phyloP scores from a whole-genome alignment of 2,797 vertebrate genomes.

The Gymnoscopelus microlampas region DNA sequence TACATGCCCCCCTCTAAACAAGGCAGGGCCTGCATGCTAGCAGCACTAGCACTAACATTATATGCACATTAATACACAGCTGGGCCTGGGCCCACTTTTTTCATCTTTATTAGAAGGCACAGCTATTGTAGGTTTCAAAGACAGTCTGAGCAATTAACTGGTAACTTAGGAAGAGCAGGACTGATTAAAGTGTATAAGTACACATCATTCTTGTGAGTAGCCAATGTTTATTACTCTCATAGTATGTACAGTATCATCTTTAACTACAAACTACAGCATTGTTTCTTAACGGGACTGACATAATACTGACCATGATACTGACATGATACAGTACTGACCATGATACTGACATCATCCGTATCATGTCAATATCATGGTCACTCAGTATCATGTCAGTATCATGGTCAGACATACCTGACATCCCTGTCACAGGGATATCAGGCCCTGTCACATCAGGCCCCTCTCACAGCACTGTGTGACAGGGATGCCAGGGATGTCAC shows the following conservation, averaged over 20 bases:
- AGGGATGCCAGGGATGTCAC: too few relatives aligned
- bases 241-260: slow-evolving; percentile 59
- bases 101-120: slow-evolving; percentile 83
- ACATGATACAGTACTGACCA: too few relatives aligned
- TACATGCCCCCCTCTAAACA: slow-evolving; percentile 84
- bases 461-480: too few relatives aligned
- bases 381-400: too few relatives aligned
- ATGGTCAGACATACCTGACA: too few relatives aligned
- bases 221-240: slow-evolving; percentile 84
- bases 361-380: too few relatives aligned
- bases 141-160: slow-evolving; percentile 88
- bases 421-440: too few relatives aligned
- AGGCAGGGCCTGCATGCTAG: slow-evolving; percentile 86
- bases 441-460: too few relatives aligned
- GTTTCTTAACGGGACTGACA: neutral
- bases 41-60: slow-evolving; percentile 88
- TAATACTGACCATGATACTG: too few relatives aligned
- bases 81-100: slow-evolving; percentile 63
- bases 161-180: slow-evolving; percentile 84
- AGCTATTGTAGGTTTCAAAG: slow-evolving; percentile 87
- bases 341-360: too few relatives aligned
- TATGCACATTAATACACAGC: slow-evolving; percentile 89
- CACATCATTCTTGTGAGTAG: slow-evolving; percentile 82
- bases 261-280: neutral
- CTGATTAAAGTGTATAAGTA: slow-evolving; percentile 87